A percentile compares a stretch with the other conserved stretches of the same genome.
Evolutionary conservation across 1,140 invertebrate genomes (phyloP).

Genomic region (Cheumatopsyche charites): DNA sequence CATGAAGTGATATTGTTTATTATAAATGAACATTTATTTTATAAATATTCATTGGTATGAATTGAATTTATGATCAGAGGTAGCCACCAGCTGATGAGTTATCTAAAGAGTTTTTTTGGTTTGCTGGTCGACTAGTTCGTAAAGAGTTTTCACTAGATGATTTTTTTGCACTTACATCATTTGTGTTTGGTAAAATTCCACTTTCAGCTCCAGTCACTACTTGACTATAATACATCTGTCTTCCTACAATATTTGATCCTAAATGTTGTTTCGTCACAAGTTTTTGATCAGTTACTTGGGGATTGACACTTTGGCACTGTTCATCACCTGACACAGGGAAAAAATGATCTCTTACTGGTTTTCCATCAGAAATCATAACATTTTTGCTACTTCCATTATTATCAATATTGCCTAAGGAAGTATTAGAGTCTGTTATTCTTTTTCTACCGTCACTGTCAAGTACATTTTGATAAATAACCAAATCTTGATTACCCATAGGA

Average conservation of each 20-base stretch:
- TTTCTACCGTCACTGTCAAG: constrained; percentile 51
- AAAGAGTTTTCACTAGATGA: constrained; percentile 37
- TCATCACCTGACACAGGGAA: constrained; percentile 46
- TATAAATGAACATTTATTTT: too few relatives aligned
- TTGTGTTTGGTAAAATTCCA: constrained; percentile 23
- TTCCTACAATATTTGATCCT: constrained; percentile 46
- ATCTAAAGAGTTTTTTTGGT: constrained; percentile 43
- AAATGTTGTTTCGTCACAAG: constrained; percentile 41
- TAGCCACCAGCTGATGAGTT: constrained; percentile 41
- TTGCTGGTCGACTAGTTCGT: constrained; percentile 32
- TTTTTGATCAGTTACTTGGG: constrained; percentile 27
- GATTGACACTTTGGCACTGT: constrained; percentile 27
- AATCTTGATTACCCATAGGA: constrained; percentile 56
- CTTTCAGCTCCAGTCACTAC: constrained; percentile 38
- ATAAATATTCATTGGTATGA: too few relatives aligned
- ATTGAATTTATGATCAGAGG: constrained; percentile 40
- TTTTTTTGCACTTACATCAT: constrained; percentile 41
- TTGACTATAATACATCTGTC: constrained; percentile 47
- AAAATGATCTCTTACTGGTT: constrained; percentile 49
- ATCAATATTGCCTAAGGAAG: constrained; percentile 28
- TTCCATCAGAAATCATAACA: constrained; percentile 23
- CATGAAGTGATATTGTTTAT: too few relatives aligned
- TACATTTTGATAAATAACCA: constrained; percentile 57
- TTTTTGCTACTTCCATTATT: constrained; percentile 15
- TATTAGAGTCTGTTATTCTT: constrained; percentile 25